Evolutionary conservation across 2,797 vertebrate species (phyloP).

Genomic region (Galaxias olidus): DNA sequence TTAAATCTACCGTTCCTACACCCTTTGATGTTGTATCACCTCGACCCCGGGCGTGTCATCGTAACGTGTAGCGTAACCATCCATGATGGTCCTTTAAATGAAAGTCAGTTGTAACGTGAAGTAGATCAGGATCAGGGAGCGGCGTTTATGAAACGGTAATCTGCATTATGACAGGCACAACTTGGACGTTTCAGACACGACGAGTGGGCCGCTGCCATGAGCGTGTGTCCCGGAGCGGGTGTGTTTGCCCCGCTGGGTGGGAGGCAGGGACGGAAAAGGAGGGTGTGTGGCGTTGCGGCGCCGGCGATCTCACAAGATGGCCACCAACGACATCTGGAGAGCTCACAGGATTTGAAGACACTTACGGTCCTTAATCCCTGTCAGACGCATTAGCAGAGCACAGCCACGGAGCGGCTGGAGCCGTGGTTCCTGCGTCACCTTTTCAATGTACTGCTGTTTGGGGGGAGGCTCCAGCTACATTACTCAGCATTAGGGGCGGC

Average conservation of each 20-base stretch:
- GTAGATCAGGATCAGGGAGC: not conserved
- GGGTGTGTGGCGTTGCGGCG: not conserved
- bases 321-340: conserved; percentile 63
- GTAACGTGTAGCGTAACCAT: not conserved
- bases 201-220: not conserved
- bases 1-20: not conserved
- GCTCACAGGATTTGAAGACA: conserved; percentile 40
- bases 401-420: conserved; percentile 12
- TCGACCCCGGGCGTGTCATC: not conserved
- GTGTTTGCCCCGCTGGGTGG: not conserved
- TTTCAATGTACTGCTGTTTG: not conserved
- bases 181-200: conserved; percentile 5
- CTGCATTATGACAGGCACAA: not conserved
- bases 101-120: too few relatives aligned
- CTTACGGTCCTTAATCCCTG: conserved; percentile 45
- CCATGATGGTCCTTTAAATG: not conserved
- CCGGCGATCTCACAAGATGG: conserved; percentile 22
- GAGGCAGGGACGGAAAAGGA: conserved; percentile 16
- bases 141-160: not conserved
- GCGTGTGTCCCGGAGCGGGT: too few relatives aligned
- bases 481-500: too few relatives aligned
- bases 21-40: not conserved
- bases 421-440: conserved; percentile 32
- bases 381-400: conserved; percentile 27
- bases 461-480: not conserved